Base-by-base conservation (phyloP, 1,140 invertebrate genomes). In the Psilanteris sp. region DNA sequence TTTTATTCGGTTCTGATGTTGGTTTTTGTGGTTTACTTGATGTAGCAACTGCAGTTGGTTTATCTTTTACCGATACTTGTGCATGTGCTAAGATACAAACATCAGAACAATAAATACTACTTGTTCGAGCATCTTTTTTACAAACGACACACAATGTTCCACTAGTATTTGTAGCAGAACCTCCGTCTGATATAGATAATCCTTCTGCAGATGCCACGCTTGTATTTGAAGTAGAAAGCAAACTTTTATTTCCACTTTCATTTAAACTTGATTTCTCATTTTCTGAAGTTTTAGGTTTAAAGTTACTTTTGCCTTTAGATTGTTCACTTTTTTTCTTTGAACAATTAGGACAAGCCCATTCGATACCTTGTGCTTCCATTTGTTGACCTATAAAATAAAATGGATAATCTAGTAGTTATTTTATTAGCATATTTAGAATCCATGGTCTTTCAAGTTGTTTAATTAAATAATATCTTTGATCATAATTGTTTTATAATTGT, bases 311-410 rank as follows among this genome's bases (percentile, higher is more conserved):
- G 2, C 68, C 26, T 27, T 52, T 85, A n/a, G 24, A 55, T 24
- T 83, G 80, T 34, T 88, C 81, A 50, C 87, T 84, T 82, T 91
- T 89, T 83, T 92, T 92, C 78, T 92, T 94, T 14, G 89, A 78
- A 85, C 96, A 98, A 78, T 93, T 93, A 0, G 96, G 94, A 88
- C 97, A 98, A 52, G 93, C 92, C 95, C 97, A 98, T 79, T 97
- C 95, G 61, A 94, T 91, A 2, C 96, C 94, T 67, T 94, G 91
- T 34, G 93, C 90, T 85, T 98, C 97, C 95, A 98, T 97, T 85
- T 95, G 93, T 80, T 94, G 92, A 8, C 92, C 92, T 89, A 37
- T 22, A 37, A 57, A 31, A 31, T 31, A 22, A 20, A 39, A 20
- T 20, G 18, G n/a, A n/a, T n/a, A n/a, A n/a, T n/a, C n/a, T n/a